phyloP scores from a whole-genome alignment of 2,113 vertebrate genomes.

The Myodes glareolus region DNA sequence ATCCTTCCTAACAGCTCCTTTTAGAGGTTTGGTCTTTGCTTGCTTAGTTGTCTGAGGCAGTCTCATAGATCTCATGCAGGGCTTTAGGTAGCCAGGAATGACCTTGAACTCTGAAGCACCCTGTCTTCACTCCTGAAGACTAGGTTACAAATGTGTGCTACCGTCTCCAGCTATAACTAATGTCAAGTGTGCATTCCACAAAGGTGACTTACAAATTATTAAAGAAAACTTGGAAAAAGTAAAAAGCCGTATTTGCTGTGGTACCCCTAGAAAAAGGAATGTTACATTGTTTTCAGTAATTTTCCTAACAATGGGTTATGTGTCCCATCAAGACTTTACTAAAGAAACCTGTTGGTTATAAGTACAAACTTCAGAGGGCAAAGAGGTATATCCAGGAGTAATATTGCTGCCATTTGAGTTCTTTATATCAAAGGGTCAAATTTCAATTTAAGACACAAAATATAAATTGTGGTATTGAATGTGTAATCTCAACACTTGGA shows the following conservation, averaged over 20 bases:
- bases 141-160: neutral
- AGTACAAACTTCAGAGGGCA: neutral
- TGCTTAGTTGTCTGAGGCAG: neutral
- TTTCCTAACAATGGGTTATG: neutral
- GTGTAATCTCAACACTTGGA: neutral
- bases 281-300: neutral
- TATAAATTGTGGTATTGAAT: neutral
- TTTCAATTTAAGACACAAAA: constrained; percentile 3
- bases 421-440: constrained; percentile 18
- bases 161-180: constrained; percentile 12
- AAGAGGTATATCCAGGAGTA: neutral
- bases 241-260: neutral
- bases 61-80: neutral
- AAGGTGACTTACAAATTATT: constrained; percentile 6
- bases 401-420: neutral
- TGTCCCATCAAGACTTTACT: neutral
- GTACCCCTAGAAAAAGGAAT: constrained; percentile 26
- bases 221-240: constrained; percentile 6
- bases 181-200: constrained; percentile 3
- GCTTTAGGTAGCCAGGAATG: neutral
- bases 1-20: constrained; percentile 10
- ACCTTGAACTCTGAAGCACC: neutral
- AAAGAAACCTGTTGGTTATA: constrained; percentile 66
- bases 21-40: neutral
- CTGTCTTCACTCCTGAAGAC: neutral